A percentile compares a stretch with the other conserved stretches of the same genome.
These are phyloP conservation scores for Nomada hirtipes DNA, from an alignment of 2,888 invertebrate genomes.

Conservation along the genomic window DNA sequence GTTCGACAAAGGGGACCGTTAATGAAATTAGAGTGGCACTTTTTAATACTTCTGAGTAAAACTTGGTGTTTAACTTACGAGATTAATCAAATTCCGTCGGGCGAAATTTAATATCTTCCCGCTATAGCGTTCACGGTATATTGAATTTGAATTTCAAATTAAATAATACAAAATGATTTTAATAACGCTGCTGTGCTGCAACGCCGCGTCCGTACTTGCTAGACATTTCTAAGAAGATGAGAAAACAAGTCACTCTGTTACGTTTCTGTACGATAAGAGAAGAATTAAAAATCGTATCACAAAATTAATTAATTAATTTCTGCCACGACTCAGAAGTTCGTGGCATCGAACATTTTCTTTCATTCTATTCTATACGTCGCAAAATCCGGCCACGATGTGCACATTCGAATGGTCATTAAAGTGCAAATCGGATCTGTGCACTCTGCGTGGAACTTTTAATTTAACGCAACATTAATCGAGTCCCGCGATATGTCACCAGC, in stretches of 20 bases:
- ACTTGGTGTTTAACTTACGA: background rate
- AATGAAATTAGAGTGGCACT: background rate
- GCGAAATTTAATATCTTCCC: background rate
- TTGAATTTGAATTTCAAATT: background rate
- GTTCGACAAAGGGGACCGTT: background rate
- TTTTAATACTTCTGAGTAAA: background rate
- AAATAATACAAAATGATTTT: background rate
- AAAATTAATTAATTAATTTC: too few relatives aligned
- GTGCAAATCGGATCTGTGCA: background rate
- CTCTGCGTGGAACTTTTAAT: conserved; percentile 28
- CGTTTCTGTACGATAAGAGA: background rate
- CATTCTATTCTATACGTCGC: background rate
- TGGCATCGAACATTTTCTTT: background rate
- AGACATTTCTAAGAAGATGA: background rate
- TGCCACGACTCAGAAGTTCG: too few relatives aligned
- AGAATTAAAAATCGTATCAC: background rate
- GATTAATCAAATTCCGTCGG: conserved; percentile 1
- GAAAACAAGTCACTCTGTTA: background rate
- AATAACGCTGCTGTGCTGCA: background rate
- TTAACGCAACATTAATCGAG: conserved; percentile 19
- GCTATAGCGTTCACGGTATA: background rate
- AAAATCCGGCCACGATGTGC: background rate
- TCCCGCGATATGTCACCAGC: conserved; percentile 1
- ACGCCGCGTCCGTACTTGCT: background rate
- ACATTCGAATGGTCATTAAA: background rate